A percentile compares a stretch with the other conserved stretches of the same genome.
Conservation (phyloP, 2,888 invertebrate genomes). For the Lasioglossum vierecki region DNA sequence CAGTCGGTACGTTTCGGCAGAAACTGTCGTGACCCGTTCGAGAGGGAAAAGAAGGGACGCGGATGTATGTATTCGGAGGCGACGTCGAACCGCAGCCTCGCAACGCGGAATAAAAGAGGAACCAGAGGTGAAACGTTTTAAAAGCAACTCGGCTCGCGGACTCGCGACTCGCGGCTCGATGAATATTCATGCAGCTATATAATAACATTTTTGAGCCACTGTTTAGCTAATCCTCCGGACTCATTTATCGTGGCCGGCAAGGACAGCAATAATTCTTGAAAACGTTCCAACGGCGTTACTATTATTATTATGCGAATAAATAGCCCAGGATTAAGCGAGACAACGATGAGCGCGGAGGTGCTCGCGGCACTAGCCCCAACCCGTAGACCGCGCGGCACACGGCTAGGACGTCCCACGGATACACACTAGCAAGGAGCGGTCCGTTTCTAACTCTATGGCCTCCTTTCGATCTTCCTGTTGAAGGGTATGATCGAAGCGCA, state of each 20-base stretch:
- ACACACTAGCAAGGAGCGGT: constrained; percentile 56
- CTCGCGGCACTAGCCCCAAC: constrained; percentile 31
- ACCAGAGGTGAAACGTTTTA: constrained; percentile 69
- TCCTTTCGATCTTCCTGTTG: not conserved
- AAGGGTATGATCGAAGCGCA: too few species aligned
- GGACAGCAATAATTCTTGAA: constrained; percentile 84
- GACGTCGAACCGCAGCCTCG: constrained; percentile 10
- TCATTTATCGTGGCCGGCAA: constrained; percentile 83
- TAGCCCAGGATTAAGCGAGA: constrained; percentile 79
- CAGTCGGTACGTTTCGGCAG: not conserved
- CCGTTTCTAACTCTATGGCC: constrained; percentile 48
- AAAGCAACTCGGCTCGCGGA: constrained; percentile 64
- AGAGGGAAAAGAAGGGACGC: not conserved
- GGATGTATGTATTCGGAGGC: not conserved
- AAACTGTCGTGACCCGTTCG: not conserved
- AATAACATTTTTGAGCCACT: constrained; percentile 84
- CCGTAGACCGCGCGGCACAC: constrained; percentile 36
- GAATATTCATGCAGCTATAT: constrained; percentile 84
- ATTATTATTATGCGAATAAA: constrained; percentile 83
- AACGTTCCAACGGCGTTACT: constrained; percentile 83
- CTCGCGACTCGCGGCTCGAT: constrained; percentile 77
- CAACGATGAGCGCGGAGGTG: constrained; percentile 66
- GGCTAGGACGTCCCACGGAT: constrained; percentile 63
- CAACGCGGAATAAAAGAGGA: constrained; percentile 41
- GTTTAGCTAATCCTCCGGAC: constrained; percentile 84